Conservation (phyloP, 2,113 vertebrate species). For the Miniopterus natalensis region DNA sequence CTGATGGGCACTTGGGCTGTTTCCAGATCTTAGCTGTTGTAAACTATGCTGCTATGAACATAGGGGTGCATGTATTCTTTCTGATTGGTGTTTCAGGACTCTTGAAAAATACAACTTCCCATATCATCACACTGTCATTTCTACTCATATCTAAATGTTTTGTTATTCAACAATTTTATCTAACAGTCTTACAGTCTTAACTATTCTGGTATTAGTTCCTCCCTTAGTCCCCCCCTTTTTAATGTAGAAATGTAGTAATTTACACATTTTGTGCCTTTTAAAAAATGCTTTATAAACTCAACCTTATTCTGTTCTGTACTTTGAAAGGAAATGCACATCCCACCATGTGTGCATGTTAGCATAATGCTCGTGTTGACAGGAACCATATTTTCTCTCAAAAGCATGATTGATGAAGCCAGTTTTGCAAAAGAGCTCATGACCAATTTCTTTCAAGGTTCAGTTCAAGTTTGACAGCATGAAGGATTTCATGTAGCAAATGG, state of each 20-base stretch:
- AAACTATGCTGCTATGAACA: no score
- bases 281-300: neutral
- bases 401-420: constrained; percentile 59
- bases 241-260: neutral
- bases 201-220: neutral
- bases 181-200: constrained; percentile 44
- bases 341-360: neutral
- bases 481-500: constrained; percentile 46
- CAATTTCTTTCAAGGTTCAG: constrained; percentile 61
- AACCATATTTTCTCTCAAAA: constrained; percentile 51
- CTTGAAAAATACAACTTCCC: neutral
- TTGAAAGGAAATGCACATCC: neutral
- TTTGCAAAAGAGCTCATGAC: constrained; percentile 56
- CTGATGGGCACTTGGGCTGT: no score
- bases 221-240: neutral
- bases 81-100: neutral
- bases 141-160: neutral
- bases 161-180: neutral
- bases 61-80: no score
- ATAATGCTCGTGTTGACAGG: constrained; percentile 1
- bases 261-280: neutral
- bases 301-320: neutral
- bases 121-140: neutral
- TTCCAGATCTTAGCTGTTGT: no score
- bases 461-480: constrained; percentile 65